Conservation (phyloP, 2,797 vertebrate species). For the Sebastes umbrosus region DNA sequence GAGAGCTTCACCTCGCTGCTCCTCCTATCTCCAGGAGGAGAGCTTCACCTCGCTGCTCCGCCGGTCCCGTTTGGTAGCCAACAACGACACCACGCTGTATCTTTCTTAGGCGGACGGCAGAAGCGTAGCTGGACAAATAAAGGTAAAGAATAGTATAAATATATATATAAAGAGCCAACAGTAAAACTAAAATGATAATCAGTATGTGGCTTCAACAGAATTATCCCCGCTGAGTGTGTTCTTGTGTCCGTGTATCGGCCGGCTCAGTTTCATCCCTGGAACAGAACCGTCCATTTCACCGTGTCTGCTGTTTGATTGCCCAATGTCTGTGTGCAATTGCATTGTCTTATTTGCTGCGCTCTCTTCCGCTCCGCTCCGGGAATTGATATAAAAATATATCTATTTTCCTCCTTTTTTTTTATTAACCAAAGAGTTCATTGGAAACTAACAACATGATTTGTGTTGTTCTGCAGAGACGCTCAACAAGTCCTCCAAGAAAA, state of each 20-base stretch:
- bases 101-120: too few relatives aligned
- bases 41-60: too few relatives aligned
- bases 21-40: too few relatives aligned
- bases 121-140: too few relatives aligned
- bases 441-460: background rate
- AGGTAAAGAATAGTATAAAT: too few relatives aligned
- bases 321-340: background rate
- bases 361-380: background rate
- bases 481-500: background rate
- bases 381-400: background rate
- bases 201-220: background rate
- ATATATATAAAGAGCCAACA: too few relatives aligned
- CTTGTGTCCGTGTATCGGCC: background rate
- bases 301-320: background rate
- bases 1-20: too few relatives aligned
- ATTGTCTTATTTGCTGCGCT: background rate
- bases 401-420: background rate
- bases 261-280: background rate
- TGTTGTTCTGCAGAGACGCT: background rate
- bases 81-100: too few relatives aligned
- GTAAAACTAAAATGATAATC: background rate
- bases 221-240: background rate
- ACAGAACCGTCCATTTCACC: background rate
- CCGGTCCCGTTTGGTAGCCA: too few relatives aligned
- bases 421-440: background rate